Conservation (phyloP, 2,888 invertebrate species). For the Hemaris fuciformis region DNA sequence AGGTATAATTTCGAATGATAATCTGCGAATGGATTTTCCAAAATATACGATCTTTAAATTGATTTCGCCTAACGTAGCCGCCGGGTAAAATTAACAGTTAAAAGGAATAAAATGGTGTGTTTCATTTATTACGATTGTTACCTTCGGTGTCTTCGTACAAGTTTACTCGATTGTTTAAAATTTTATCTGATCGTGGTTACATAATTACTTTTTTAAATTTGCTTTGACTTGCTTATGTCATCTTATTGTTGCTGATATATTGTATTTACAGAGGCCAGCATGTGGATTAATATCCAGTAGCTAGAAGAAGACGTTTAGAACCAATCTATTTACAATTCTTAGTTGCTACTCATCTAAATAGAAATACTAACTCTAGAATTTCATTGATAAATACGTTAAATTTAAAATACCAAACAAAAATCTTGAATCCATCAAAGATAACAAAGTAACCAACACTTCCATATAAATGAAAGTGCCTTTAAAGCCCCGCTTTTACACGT, state of each 20-base stretch:
- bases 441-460: slow-evolving; percentile 3
- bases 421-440: neutral
- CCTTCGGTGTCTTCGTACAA: neutral
- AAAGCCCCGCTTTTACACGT: neutral
- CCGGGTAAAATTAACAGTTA: slow-evolving; percentile 11
- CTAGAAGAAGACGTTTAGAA: no score
- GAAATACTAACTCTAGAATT: neutral
- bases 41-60: slow-evolving; percentile 13
- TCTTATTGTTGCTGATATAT: no score
- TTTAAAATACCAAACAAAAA: neutral
- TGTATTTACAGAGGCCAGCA: no score
- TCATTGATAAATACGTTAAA: neutral
- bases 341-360: neutral
- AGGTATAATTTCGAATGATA: neutral
- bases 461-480: slow-evolving; percentile 3
- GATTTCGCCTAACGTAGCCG: slow-evolving; percentile 9
- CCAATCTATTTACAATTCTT: no score
- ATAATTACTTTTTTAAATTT: neutral
- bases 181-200: neutral
- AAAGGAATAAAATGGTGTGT: slow-evolving; percentile 9
- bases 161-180: neutral
- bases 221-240: neutral
- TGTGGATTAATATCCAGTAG: no score
- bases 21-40: neutral
- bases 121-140: slow-evolving; percentile 9